Evolutionary conservation across 2,113 vertebrate species (phyloP).

Genomic region (Notechis scutatus): DNA sequence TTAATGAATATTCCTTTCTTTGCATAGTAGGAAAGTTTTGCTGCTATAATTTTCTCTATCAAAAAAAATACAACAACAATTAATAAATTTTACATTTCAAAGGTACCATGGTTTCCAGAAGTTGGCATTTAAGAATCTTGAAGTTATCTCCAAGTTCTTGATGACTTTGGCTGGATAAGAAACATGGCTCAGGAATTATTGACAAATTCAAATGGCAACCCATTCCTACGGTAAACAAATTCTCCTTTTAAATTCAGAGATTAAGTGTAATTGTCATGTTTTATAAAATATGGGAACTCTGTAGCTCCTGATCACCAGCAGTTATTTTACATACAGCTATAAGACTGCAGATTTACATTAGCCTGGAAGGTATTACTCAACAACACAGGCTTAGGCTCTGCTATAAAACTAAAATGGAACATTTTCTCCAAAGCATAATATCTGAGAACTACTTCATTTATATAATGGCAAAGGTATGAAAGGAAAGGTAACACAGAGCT

Average conservation of each 20-base stretch:
- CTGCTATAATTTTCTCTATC: slow-evolving; percentile 38
- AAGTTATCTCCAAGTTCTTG: slow-evolving; percentile 41
- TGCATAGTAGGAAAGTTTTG: slow-evolving; percentile 17
- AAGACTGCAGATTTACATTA: background rate
- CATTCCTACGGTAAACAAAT: slow-evolving; percentile 31
- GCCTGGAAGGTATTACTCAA: background rate
- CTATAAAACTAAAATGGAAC: background rate
- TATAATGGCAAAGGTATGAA: too few relatives aligned
- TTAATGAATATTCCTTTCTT: slow-evolving; percentile 46
- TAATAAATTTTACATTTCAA: slow-evolving; percentile 43
- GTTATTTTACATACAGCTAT: slow-evolving; percentile 1
- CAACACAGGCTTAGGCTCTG: background rate
- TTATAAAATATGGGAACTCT: slow-evolving; percentile 26
- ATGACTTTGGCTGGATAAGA: slow-evolving; percentile 2
- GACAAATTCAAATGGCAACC: slow-evolving; percentile 33
- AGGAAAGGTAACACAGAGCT: background rate
- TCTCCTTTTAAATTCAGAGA: background rate
- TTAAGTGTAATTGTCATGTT: background rate
- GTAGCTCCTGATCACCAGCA: background rate
- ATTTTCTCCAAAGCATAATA: background rate
- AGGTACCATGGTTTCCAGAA: slow-evolving; percentile 39
- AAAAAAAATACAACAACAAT: slow-evolving; percentile 6
- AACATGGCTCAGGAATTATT: slow-evolving; percentile 36
- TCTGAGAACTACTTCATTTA: background rate
- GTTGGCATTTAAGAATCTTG: background rate